Evolutionary conservation across 2,113 vertebrate species (phyloP).

Genomic region (Loxodonta africana): DNA sequence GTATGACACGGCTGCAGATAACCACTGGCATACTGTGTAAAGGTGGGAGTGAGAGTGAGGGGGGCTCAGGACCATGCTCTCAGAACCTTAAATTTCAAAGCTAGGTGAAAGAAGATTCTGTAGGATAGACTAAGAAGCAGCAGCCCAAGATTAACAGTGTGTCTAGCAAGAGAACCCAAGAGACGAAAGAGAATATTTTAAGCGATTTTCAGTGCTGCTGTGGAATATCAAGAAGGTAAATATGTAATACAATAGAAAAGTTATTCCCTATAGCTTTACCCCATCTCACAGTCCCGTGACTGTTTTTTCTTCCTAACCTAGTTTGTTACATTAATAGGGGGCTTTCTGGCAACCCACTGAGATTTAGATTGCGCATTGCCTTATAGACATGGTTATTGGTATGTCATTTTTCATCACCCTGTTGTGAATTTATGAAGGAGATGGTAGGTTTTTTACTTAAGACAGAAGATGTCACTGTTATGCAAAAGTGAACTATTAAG

Average conservation of each 20-base stretch:
- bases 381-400: not conserved
- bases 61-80: not conserved
- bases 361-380: not conserved
- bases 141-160: not conserved
- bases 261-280: not conserved
- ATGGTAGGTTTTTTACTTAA: slow-evolving; percentile 60
- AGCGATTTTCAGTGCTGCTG: not conserved
- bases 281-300: not conserved
- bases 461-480: slow-evolving; percentile 82
- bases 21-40: not conserved
- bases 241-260: not conserved
- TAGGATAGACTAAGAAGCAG: not conserved
- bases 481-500: slow-evolving; percentile 57
- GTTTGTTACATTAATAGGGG: not conserved
- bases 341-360: not conserved
- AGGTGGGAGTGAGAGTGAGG: not conserved
- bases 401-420: not conserved
- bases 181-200: slow-evolving; percentile 15
- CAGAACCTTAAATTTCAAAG: slow-evolving; percentile 22
- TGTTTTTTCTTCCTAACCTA: not conserved
- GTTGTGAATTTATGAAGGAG: not conserved
- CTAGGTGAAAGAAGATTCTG: not conserved
- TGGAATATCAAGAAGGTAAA: not conserved
- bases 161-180: not conserved
- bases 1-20: not conserved